Base-by-base conservation (phyloP, 2,113 vertebrate genomes). In the Coptodon bakossiorum region DNA sequence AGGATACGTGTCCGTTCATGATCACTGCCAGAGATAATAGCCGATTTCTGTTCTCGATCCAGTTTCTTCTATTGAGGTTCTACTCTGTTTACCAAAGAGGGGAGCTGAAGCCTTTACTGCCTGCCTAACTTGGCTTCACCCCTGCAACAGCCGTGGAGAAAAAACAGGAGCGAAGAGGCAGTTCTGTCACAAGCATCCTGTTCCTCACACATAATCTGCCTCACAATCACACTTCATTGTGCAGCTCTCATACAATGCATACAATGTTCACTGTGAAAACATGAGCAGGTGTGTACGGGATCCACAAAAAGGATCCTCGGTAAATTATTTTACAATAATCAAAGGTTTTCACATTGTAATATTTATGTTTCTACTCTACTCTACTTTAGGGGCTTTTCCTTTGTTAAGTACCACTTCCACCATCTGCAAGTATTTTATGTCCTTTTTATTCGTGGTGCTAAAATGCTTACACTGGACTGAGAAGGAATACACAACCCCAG, bases 191-290 rank as follows among this genome's bases (percentile, higher is more conserved):
- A 86, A 81, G 87, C 92, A 92, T 94, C 90, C 86, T 90, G 91
- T 93, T 95, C 94, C 89, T 95, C 89, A 95, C 94, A 94, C 94
- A 87, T 92, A 90, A 92, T 94, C 93, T 93, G 90, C 81, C 57
- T 85, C 93, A 82, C 22, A 88, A 87, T 94, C 92, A 94, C 90
- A 94, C 91, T 91, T 94, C 76, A 76, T 86, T 89, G 90, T 86
- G 90, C 76, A 36, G 73, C 50, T 82, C 82, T 89, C 56, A 43
- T 90, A 82, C 22, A 31, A 93, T 89, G 68, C 43, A 92, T 81
- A 61, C 31, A 84, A 85, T 91, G 85, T 78, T 59, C 36, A 48
- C 59, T 83, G 80, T 19, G 76, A 82, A 24, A 82, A 66, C 63
- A 79, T 27, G 6, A 89, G 52, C 38, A 54, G 40, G 85, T 90